A percentile compares a stretch with the other conserved stretches of the same genome.
Evolutionary conservation across 2,888 invertebrate species (phyloP).

Genomic region (Acanthopleura granulata): DNA sequence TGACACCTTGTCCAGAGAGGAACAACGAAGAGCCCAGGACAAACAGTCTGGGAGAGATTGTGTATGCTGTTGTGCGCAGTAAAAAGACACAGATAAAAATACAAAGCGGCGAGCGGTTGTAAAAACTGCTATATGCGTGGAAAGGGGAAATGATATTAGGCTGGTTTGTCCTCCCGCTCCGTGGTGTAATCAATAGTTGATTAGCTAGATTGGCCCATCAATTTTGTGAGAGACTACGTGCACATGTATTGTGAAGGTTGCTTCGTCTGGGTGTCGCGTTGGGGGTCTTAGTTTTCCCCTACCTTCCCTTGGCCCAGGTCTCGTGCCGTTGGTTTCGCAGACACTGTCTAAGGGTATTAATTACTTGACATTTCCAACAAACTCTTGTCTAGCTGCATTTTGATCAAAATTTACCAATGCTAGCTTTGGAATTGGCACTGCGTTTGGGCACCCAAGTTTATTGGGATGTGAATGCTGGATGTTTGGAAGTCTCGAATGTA

Average conservation of each 20-base stretch:
- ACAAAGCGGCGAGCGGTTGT: not conserved
- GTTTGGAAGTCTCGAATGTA: not conserved
- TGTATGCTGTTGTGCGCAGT: not conserved
- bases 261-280: not conserved
- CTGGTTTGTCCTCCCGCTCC: not conserved
- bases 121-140: not conserved
- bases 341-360: not conserved
- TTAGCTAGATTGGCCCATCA: slow-evolving; percentile 7
- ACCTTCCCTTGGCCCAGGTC: too few relatives aligned
- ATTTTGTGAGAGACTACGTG: slow-evolving; percentile 8
- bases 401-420: too few relatives aligned
- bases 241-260: slow-evolving; percentile 8
- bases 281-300: too few relatives aligned
- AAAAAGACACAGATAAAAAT: not conserved
- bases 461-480: too few relatives aligned
- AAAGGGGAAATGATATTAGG: slow-evolving; percentile 12
- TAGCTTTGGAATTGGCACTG: too few relatives aligned
- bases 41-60: too few relatives aligned
- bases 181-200: slow-evolving; percentile 3
- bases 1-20: too few relatives aligned
- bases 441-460: too few relatives aligned
- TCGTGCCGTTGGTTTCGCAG: too few relatives aligned
- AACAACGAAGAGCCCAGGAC: too few relatives aligned
- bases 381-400: too few relatives aligned
- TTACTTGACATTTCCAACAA: not conserved